Conservation (phyloP, 1,140 invertebrate genomes). For the Carposina sasakii region DNA sequence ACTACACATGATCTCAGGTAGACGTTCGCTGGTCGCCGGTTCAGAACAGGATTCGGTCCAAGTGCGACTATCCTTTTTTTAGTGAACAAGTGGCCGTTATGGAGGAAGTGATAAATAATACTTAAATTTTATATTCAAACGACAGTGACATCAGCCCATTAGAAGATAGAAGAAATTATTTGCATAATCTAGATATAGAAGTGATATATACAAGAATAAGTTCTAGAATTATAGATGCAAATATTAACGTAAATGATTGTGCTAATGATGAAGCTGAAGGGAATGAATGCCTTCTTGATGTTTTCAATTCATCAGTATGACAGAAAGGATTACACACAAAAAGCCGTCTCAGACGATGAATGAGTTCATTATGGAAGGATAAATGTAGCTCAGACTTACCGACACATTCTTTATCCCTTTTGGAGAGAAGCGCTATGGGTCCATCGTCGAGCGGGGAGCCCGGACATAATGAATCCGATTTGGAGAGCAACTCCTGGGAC, state of each 20-base stretch:
- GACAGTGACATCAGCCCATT: slow-evolving; percentile 1
- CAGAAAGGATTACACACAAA: slow-evolving; percentile 18
- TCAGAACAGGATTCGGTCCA: slow-evolving; percentile 56
- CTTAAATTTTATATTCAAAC: slow-evolving; percentile 21
- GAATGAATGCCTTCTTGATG: slow-evolving; percentile 2
- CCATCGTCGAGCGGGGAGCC: slow-evolving; percentile 70
- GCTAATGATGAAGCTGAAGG: no score
- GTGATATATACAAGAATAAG: no score
- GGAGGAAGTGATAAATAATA: slow-evolving; percentile 51
- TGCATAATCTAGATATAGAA: no score
- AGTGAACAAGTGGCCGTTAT: slow-evolving; percentile 50
- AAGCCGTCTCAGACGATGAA: slow-evolving; percentile 19
- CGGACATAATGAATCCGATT: slow-evolving; percentile 67
- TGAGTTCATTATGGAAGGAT: slow-evolving; percentile 9
- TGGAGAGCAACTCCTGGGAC: slow-evolving; percentile 79
- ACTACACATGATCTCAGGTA: slow-evolving; percentile 58
- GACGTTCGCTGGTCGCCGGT: slow-evolving; percentile 36
- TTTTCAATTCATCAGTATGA: slow-evolving; percentile 8
- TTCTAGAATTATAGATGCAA: no score
- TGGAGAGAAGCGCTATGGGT: slow-evolving; percentile 75
- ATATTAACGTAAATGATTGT: no score
- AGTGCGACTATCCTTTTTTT: slow-evolving; percentile 48
- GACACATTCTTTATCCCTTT: slow-evolving; percentile 69
- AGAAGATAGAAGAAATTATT: not conserved
- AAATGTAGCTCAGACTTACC: slow-evolving; percentile 36